Conservation (phyloP, 2,888 invertebrate species). For the Erpobdella octoculata region DNA sequence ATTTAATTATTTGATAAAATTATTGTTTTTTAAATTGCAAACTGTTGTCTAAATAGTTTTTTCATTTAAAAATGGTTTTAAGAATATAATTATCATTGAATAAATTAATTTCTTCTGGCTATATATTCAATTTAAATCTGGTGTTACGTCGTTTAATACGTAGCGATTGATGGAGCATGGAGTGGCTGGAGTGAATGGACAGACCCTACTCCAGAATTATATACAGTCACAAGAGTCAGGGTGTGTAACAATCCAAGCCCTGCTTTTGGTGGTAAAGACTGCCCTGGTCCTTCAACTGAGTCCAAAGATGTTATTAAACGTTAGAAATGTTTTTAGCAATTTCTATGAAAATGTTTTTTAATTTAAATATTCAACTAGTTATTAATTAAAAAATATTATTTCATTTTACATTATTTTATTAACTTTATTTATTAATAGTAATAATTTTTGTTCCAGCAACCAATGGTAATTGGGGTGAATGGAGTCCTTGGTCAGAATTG, state of each 20-base stretch:
- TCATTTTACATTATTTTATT: not conserved
- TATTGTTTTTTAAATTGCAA: no score
- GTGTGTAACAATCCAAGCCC: constrained; percentile 47
- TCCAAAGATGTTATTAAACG: constrained; percentile 20
- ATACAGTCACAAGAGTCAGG: constrained; percentile 39
- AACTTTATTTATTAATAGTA: not conserved
- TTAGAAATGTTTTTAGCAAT: not conserved
- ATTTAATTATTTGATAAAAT: no score
- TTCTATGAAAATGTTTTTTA: not conserved
- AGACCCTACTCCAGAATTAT: not conserved
- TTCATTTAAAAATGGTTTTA: not conserved
- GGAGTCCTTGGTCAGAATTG: constrained; percentile 36
- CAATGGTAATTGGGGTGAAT: constrained; percentile 31
- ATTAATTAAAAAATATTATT: not conserved
- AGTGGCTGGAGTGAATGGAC: constrained; percentile 13
- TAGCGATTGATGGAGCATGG: constrained; percentile 18
- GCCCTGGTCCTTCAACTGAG: constrained; percentile 42
- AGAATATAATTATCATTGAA: not conserved
- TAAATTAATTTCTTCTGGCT: no score
- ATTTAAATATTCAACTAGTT: not conserved
- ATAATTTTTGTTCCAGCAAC: constrained; percentile 16
- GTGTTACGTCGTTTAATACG: not conserved
- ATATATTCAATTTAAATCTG: no score
- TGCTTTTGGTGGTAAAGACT: constrained; percentile 44
- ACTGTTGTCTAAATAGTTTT: not conserved